Conservation (phyloP, 2,113 vertebrate species). For the Ceyx cyanopectus region DNA sequence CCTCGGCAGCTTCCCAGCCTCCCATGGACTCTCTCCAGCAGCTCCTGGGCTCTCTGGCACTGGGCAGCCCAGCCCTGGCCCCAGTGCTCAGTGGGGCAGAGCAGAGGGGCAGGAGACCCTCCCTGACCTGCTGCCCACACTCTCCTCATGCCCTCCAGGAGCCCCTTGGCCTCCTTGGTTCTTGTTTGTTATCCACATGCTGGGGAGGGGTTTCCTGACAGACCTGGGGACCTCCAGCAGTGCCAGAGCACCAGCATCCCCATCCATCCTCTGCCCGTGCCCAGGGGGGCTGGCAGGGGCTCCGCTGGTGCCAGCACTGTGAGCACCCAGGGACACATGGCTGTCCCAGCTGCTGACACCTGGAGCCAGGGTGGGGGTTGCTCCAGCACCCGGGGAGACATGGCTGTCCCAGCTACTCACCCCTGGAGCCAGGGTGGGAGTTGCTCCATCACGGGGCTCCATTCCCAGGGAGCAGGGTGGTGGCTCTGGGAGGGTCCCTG, state of each 20-base stretch:
- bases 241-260: not conserved
- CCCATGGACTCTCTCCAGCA: no score
- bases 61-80: no score
- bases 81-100: no score
- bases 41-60: no score
- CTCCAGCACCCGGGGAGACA: not conserved
- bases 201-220: accelerated
- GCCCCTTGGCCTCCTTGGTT: not conserved
- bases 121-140: not conserved
- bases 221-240: not conserved
- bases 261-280: not conserved
- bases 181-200: not conserved
- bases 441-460: not conserved
- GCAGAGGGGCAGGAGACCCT: no score
- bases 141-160: not conserved
- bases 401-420: not conserved
- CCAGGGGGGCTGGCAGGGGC: not conserved
- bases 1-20: no score
- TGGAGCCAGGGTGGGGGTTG: not conserved
- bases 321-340: not conserved
- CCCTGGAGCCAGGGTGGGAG: not conserved
- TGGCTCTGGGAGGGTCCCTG: not conserved
- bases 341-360: not conserved
- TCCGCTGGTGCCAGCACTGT: not conserved
- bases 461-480: not conserved